Base-by-base conservation (phyloP, 2,797 vertebrate species). In the Corythornis leucogaster region DNA sequence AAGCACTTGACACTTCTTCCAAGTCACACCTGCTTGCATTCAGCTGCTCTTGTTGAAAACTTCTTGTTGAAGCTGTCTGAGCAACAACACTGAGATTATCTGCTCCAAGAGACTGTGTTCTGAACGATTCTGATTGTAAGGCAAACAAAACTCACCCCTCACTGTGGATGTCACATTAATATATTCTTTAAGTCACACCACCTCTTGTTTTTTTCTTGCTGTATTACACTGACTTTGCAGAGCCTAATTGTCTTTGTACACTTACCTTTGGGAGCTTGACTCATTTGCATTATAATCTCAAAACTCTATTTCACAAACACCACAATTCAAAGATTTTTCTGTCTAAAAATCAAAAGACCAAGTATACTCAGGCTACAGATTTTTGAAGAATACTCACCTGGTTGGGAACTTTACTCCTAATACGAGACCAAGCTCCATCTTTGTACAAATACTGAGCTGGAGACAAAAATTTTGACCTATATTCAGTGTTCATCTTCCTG, bases 401-500 rank as follows among this genome's bases (percentile, higher is more conserved):
- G 77, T 84, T 81, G 28, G 94, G 93, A 87, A 93, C 26, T 71
- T 96, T 97, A 94, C 88, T 96, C 79, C 96, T 98, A 78, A 97
- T 91, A 75, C 28, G 92, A 68, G 97, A 95, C 98, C 98, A 98
- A 55, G 77, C 91, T 85, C 98, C 98, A n/a, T 98, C 97, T 97
- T 96, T 98, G 85, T 98, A 98, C 40, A 96, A 94, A 96, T 98
- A 99, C 28, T 98, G 98, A 73, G 97, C 85, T 38, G 98, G 98
- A 89, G 98, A 98, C 85, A 98, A 96, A 96, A 98, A 99, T 87
- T 98, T 98, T 85, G 98, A 97, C 92, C 96, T 98, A 88, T 99
- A 99, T 94, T 99, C 98, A 59, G 98, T 98, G 92, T 98, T 98
- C 93, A 97, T 89, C 87, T 97, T 98, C 96, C 98, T 99, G 96